Percentiles rank a stretch among this genome's conserved stretches.
These are phyloP conservation scores for Tragelaphus oryx DNA, from an alignment of 2,797 vertebrate species.

Conservation along the genomic window DNA sequence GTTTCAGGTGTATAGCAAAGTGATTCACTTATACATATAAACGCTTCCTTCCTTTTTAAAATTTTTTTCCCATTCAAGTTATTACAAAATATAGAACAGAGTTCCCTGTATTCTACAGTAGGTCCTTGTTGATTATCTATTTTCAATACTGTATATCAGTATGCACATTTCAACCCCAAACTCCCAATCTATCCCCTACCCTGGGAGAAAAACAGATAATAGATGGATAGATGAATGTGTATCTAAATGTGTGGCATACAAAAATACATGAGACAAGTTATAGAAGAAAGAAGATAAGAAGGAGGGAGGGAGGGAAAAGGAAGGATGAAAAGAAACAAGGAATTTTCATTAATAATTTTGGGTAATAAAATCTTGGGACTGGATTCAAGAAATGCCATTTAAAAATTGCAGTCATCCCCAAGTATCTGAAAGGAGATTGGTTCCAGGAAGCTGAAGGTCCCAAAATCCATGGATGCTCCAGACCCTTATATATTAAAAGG, in stretches of 20 bases:
- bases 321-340: not conserved
- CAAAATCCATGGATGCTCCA: not conserved
- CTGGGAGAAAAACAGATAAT: not conserved
- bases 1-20: not conserved
- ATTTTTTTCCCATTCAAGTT: not conserved
- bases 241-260: not conserved
- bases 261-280: not conserved
- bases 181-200: not conserved
- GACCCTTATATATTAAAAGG: not conserved
- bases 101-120: not conserved
- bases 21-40: not conserved
- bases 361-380: not conserved
- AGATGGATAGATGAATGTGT: not conserved
- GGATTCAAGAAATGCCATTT: not conserved
- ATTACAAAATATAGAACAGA: not conserved
- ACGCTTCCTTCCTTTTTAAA: not conserved
- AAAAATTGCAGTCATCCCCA: not conserved
- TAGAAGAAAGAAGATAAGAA: not conserved
- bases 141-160: not conserved
- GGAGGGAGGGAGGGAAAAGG: not conserved
- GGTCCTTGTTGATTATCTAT: not conserved
- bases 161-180: not conserved
- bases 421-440: not conserved
- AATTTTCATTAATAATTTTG: not conserved
- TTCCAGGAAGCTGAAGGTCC: not conserved